A percentile compares a stretch with the other conserved stretches of the same genome.
Evolutionary conservation across 92 coral and sea anemone species (phyloP).

Genomic region (Paragorgia papillata): DNA sequence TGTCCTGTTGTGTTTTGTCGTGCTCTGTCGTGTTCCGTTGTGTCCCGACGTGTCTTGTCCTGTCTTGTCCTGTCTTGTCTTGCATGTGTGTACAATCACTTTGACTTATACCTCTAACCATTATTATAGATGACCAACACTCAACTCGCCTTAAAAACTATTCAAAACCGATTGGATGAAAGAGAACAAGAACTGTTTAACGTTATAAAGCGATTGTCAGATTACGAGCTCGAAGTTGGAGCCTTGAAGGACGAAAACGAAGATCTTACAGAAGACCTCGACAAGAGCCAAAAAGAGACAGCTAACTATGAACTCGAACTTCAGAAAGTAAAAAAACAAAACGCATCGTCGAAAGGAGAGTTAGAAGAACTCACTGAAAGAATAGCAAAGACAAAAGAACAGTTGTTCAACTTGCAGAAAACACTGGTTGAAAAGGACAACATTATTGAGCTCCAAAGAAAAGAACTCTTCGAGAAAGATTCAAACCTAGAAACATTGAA

Average conservation of each 20-base stretch:
- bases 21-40: too few species aligned
- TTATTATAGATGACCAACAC: slow-evolving; percentile 1
- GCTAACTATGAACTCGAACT: slow-evolving; percentile 80
- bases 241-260: slow-evolving; percentile 76
- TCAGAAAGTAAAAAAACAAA: slow-evolving; percentile 67
- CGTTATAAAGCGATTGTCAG: slow-evolving; percentile 10
- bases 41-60: too few species aligned
- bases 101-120: too few species aligned
- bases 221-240: slow-evolving; percentile 61
- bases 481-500: slow-evolving; percentile 61
- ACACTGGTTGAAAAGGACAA: slow-evolving; percentile 71
- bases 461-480: slow-evolving; percentile 59
- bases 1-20: too few species aligned
- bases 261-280: slow-evolving; percentile 20
- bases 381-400: slow-evolving; percentile 56
- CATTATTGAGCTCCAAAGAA: slow-evolving; percentile 58
- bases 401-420: slow-evolving; percentile 59
- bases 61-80: too few species aligned
- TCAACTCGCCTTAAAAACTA: slow-evolving; percentile 5
- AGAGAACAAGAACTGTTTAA: slow-evolving; percentile 18
- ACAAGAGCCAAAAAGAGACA: slow-evolving; percentile 66
- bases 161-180: slow-evolving; percentile 26
- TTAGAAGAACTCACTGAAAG: slow-evolving; percentile 55
- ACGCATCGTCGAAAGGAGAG: slow-evolving; percentile 59
- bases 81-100: too few species aligned